Evolutionary conservation across 2,797 vertebrate genomes (phyloP), one percentile per base, ranked within the genome.

Genomic region (Anabacerthia variegaticeps): DNA sequence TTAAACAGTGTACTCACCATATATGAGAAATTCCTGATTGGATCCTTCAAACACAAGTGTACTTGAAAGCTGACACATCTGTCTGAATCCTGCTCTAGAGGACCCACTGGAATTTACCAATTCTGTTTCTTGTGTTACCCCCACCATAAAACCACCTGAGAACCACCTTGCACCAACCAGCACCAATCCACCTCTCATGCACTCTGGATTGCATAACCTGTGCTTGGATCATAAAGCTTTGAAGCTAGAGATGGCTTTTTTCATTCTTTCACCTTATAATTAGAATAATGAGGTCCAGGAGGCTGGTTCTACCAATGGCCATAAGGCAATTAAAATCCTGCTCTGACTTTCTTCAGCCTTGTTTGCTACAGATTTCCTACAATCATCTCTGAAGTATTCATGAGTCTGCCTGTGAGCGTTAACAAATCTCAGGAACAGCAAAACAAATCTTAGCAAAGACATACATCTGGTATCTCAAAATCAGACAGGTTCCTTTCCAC

Each of bases 301-400:
- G 46, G 49, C 37, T 75, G 48, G 55, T 89, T 66, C 69, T 48
- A 69, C 74, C 0, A 0, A 55, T 43, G 0, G 0, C 17, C 28
- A 52, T n/a, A 73, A 76, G 58, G 26, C 46, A 79, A 85, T 83
- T 92, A 75, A 88, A 78, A 82, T 66, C 30, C 56, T 71, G 22
- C 48, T 27, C 19, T 52, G n/a, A 41, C 6, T 84, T 76, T 11
- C 30, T 76, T 88, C 79, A 76, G 39, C 22, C 39, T 76, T 76
- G 88, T 62, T 82, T 46, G 44, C 63, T 76, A 41, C 56, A 46
- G 28, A 63, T 78, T 91, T 76, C 46, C 78, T 49, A 41, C 62
- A 63, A 14, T 48, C 48, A 69, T n/a, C 39, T 73, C 46, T 39
- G 18, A 82, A 66, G n/a, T 48, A 62, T 66, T 84, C 72, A 7